Evolutionary conservation across 2,113 vertebrate genomes (phyloP).

Genomic region (Siniperca chuatsi): DNA sequence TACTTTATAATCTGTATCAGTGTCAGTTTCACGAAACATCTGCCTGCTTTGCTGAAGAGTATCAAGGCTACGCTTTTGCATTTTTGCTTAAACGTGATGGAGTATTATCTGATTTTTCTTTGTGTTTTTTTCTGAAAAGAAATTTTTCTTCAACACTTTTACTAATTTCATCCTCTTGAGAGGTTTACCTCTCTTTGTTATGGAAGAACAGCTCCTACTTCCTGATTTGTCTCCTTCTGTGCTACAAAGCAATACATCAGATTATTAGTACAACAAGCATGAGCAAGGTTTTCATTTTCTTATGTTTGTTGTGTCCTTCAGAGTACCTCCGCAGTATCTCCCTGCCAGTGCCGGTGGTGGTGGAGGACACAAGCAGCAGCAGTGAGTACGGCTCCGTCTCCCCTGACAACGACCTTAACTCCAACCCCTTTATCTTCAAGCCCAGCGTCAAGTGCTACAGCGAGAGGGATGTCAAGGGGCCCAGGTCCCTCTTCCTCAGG

Average conservation of each 20-base stretch:
- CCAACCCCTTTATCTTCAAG: slow-evolving; percentile 96
- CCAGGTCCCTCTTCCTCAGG: slow-evolving; percentile 93
- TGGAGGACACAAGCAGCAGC: slow-evolving; percentile 97
- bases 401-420: slow-evolving; percentile 95
- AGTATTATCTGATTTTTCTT: slow-evolving; percentile 4
- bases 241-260: not conserved
- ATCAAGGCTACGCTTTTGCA: slow-evolving; percentile 18
- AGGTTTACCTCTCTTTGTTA: not conserved
- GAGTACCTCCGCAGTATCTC: slow-evolving; percentile 98
- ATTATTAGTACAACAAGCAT: not conserved
- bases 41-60: slow-evolving; percentile 18
- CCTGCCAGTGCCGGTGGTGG: slow-evolving; percentile 95
- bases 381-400: slow-evolving; percentile 98
- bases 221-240: not conserved
- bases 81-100: slow-evolving; percentile 2
- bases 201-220: not conserved
- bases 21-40: slow-evolving; percentile 33
- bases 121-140: slow-evolving; percentile 1
- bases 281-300: not conserved
- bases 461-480: slow-evolving; percentile 92
- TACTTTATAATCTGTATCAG: not conserved
- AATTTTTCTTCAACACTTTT: not conserved
- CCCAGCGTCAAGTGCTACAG: slow-evolving; percentile 93
- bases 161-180: not conserved
- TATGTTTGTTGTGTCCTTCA: slow-evolving; percentile 53